Evolutionary conservation across 2,888 invertebrate genomes (phyloP).

Genomic region (Agrotis clavis): DNA sequence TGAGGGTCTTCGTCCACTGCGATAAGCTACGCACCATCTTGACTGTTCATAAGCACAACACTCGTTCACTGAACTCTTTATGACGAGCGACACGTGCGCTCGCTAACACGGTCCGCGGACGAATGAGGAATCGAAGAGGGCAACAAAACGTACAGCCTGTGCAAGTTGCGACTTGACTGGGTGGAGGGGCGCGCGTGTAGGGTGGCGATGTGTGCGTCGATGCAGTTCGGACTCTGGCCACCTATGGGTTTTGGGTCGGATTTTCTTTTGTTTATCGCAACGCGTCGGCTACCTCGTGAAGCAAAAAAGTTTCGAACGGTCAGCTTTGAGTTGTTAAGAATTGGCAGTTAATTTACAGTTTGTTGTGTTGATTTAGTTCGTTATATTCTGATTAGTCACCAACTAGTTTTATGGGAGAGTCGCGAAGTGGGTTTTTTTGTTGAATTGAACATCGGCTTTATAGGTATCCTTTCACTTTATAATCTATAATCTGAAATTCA

Average conservation of each 20-base stretch:
- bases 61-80: constrained; percentile 85
- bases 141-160: constrained; percentile 80
- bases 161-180: constrained; percentile 85
- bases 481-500: background rate
- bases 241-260: constrained; percentile 75
- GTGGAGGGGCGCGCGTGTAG: constrained; percentile 70
- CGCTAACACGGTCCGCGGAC: constrained; percentile 80
- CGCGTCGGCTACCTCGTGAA: constrained; percentile 63
- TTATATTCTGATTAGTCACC: constrained; percentile 52
- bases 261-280: constrained; percentile 85
- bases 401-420: constrained; percentile 41
- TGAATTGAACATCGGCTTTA: constrained; percentile 1
- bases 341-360: constrained; percentile 64
- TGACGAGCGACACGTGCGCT: constrained; percentile 78
- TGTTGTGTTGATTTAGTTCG: constrained; percentile 53
- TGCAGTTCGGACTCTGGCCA: constrained; percentile 69
- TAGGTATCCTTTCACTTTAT: constrained; percentile 28
- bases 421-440: constrained; percentile 31
- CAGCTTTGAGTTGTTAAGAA: constrained; percentile 51
- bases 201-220: constrained; percentile 68
- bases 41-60: constrained; percentile 87
- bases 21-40: constrained; percentile 97
- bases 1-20: constrained; percentile 97
- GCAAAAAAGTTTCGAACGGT: constrained; percentile 64
- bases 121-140: constrained; percentile 79